These are phyloP conservation scores for Poecile montanus DNA, from an alignment of 2,797 vertebrate species.

Conservation along the genomic window DNA sequence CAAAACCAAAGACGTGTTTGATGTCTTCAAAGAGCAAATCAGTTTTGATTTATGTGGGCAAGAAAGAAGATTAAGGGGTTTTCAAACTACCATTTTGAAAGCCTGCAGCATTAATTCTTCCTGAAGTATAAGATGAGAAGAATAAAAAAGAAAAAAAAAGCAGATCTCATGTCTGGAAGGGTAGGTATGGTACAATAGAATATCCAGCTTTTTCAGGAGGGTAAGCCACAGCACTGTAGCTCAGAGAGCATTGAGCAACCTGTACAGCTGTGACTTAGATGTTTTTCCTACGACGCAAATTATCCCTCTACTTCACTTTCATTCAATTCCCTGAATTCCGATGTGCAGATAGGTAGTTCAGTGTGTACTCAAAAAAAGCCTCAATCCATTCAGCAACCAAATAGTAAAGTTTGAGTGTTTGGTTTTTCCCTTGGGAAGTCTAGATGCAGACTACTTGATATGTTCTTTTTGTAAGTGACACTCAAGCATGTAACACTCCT, in stretches of 20 bases:
- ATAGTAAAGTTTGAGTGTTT: not conserved
- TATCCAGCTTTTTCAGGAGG: not conserved
- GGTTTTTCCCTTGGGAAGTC: not conserved
- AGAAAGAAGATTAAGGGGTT: not conserved
- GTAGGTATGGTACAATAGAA: not conserved
- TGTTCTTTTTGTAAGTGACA: not conserved
- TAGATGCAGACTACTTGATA: not conserved
- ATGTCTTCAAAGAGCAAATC: not conserved
- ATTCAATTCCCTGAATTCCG: not conserved
- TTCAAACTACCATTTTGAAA: not conserved
- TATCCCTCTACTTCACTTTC: not conserved
- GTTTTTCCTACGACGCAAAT: not conserved
- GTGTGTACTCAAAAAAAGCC: not conserved
- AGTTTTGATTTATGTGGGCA: not conserved
- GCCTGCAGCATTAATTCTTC: not conserved
- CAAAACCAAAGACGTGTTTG: not conserved
- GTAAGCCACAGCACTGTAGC: not conserved
- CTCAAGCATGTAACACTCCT: not conserved
- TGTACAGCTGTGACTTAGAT: not conserved
- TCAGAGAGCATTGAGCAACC: not conserved
- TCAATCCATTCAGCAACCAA: not conserved
- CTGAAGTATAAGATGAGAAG: not conserved
- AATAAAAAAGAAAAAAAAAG: not conserved
- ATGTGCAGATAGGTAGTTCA: not conserved
- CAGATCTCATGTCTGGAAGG: not conserved